These are phyloP conservation scores for Sebastiscus albofasciatus DNA, from an alignment of 2,797 vertebrate species.

Conservation along the genomic window DNA sequence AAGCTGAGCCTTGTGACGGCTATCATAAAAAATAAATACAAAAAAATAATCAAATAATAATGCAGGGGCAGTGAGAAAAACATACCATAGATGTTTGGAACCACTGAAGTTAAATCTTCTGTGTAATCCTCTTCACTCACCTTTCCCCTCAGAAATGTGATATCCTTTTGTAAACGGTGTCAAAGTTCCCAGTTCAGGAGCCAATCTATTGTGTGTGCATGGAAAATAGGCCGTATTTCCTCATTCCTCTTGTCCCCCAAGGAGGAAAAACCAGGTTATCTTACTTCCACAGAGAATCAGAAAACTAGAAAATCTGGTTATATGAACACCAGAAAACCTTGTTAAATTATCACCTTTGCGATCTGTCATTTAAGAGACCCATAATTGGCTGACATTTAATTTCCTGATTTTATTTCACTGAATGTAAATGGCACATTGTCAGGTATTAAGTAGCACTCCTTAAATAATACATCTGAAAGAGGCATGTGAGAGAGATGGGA, in stretches of 20 bases:
- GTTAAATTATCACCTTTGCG: slow-evolving; percentile 1
- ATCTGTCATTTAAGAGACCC: not conserved
- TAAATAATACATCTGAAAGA: slow-evolving; percentile 18
- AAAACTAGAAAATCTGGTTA: slow-evolving; percentile 54
- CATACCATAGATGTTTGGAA: not conserved
- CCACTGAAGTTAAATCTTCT: too few relatives aligned
- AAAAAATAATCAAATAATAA: not conserved
- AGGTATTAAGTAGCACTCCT: not conserved
- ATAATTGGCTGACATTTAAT: not conserved
- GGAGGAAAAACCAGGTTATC: slow-evolving; percentile 46
- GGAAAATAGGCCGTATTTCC: slow-evolving; percentile 52
- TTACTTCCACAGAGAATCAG: slow-evolving; percentile 38
- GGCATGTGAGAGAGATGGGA: not conserved
- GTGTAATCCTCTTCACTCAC: not conserved
- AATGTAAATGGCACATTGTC: not conserved
- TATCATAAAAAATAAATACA: not conserved
- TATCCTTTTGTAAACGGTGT: slow-evolving; percentile 14
- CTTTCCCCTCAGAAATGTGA: slow-evolving; percentile 32
- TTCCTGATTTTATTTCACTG: not conserved
- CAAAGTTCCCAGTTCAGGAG: slow-evolving; percentile 3
- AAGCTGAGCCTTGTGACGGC: not conserved
- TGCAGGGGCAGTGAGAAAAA: not conserved
- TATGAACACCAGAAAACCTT: slow-evolving; percentile 12
- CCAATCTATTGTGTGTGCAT: slow-evolving; percentile 30
- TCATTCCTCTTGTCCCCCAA: slow-evolving; percentile 35